These are phyloP conservation scores for Platysteira castanea DNA, from an alignment of 2,113 vertebrate genomes.

Conservation along the genomic window DNA sequence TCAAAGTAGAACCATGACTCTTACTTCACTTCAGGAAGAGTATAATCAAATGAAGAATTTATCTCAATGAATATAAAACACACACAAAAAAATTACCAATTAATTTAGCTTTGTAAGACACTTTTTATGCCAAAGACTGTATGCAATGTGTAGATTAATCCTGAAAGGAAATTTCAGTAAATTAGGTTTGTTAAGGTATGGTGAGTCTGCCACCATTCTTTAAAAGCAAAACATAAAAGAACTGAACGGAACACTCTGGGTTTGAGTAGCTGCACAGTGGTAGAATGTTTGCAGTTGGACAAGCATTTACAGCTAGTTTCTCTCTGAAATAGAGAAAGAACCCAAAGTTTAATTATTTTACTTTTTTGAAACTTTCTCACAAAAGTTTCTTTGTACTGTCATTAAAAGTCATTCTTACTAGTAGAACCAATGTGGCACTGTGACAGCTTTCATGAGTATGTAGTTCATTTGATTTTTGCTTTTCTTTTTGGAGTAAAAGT, in stretches of 20 bases:
- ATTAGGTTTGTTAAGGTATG: neutral
- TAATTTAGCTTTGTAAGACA: neutral
- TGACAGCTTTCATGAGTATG: neutral
- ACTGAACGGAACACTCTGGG: neutral
- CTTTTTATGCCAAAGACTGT: neutral
- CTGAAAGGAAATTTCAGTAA: neutral
- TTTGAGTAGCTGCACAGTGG: neutral
- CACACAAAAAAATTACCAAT: neutral
- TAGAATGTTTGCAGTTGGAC: neutral
- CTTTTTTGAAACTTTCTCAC: neutral
- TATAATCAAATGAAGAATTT: slow-evolving; percentile 2
- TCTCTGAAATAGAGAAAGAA: neutral
- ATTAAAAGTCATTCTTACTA: neutral
- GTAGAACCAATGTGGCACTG: neutral
- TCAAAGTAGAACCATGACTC: neutral
- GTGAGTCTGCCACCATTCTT: neutral
- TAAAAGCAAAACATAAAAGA: neutral
- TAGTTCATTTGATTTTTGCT: slow-evolving; percentile 24
- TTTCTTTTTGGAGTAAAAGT: slow-evolving; percentile 60
- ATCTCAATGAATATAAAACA: neutral
- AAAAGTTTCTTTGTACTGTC: neutral
- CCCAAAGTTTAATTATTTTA: neutral
- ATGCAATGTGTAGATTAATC: neutral
- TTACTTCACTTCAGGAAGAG: neutral
- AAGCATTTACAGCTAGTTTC: neutral